A percentile compares a stretch with the other conserved stretches of the same genome.
phyloP scores from a whole-genome alignment of 2,113 vertebrate species.

The Stomatorhinus ivindoensis region DNA sequence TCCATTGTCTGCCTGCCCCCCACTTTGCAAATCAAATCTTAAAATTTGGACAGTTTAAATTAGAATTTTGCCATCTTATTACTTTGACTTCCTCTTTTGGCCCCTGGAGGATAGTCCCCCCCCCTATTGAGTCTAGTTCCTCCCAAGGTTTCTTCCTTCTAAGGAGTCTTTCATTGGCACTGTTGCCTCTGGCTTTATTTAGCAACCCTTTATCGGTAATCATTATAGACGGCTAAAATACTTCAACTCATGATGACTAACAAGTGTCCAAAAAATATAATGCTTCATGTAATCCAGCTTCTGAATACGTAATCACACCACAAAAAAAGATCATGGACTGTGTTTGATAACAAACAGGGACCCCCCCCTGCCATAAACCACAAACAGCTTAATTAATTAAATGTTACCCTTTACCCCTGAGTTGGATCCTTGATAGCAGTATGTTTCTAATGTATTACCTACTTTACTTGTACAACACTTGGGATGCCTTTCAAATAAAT shows the following conservation, averaged over 20 bases:
- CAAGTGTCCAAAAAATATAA: background rate
- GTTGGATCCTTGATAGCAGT: background rate
- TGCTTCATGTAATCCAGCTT: background rate
- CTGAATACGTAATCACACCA: background rate
- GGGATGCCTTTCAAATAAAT: background rate
- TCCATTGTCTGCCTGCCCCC: no score
- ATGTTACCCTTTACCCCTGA: no score
- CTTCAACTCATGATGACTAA: background rate
- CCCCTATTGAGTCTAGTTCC: no score
- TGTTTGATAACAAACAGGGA: background rate
- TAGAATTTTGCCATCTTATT: no score
- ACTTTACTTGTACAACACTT: background rate
- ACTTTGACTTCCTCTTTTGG: no score
- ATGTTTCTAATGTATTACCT: background rate
- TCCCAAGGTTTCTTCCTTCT: no score
- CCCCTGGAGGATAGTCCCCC: no score
- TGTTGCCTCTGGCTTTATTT: no score
- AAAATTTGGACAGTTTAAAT: no score
- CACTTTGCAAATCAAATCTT: no score
- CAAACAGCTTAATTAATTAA: background rate
- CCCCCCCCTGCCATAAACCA: background rate
- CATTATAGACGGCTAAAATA: background rate
- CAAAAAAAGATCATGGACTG: background rate
- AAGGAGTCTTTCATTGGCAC: no score
- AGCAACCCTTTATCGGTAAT: background rate